Conservation (phyloP, 2,888 invertebrate genomes). For the Hedya salicella region DNA sequence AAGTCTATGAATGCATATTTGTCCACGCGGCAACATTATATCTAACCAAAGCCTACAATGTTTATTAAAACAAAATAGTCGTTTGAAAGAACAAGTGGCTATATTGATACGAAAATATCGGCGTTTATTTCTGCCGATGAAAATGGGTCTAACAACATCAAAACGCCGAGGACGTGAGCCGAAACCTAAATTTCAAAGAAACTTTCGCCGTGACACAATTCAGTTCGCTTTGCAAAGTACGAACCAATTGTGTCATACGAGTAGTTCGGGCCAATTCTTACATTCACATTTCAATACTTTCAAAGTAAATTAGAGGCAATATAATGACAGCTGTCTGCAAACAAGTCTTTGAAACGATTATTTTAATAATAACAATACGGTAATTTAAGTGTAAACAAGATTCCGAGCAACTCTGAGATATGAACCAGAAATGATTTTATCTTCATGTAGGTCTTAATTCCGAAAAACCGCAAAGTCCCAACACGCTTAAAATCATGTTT, state of each 20-base stretch:
- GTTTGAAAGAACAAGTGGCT: slow-evolving; percentile 2
- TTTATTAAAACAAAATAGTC: slow-evolving; percentile 11
- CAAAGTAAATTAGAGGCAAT: neutral
- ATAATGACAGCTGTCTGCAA: too few species aligned
- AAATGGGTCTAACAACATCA: slow-evolving; percentile 49
- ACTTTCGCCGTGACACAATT: slow-evolving; percentile 44
- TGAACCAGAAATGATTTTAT: too few species aligned
- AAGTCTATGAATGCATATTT: too few species aligned
- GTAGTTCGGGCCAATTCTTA: neutral
- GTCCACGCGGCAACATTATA: too few species aligned
- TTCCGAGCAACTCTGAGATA: too few species aligned
- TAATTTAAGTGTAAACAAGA: too few species aligned
- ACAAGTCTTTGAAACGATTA: too few species aligned
- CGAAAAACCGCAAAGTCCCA: too few species aligned
- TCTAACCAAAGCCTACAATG: too few species aligned
- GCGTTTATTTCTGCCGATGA: slow-evolving; percentile 43
- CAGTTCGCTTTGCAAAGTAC: slow-evolving; percentile 34
- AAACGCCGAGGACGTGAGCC: slow-evolving; percentile 48
- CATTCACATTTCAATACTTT: neutral
- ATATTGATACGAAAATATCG: slow-evolving; percentile 43
- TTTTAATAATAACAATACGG: too few species aligned
- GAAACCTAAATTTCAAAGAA: slow-evolving; percentile 46
- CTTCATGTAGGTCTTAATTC: too few species aligned
- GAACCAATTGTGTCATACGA: slow-evolving; percentile 10
- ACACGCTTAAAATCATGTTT: too few species aligned